A percentile compares a stretch with the other conserved stretches of the same genome.
These are phyloP conservation scores for Germaria angustata DNA, from an alignment of 2,888 invertebrate genomes.

Conservation along the genomic window DNA sequence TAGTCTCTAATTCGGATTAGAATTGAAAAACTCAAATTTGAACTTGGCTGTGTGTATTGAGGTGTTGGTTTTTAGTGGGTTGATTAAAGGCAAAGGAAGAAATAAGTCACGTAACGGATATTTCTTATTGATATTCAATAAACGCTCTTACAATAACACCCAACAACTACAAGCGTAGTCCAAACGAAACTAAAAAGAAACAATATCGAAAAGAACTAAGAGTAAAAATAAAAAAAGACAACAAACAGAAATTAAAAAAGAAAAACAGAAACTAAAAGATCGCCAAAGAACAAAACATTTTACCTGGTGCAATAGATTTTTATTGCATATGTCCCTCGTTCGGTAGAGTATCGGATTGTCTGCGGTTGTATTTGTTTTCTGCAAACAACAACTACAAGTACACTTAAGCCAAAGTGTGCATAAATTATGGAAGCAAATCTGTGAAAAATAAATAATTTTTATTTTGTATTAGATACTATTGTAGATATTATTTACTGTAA, in stretches of 20 bases:
- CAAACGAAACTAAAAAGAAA: constrained; percentile 18
- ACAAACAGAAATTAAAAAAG: background rate
- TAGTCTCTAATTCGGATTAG: constrained; percentile 56
- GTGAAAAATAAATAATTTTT: constrained; percentile 51
- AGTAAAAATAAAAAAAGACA: background rate
- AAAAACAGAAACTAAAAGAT: constrained; percentile 36
- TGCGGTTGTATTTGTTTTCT: constrained; percentile 12
- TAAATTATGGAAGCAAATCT: constrained; percentile 64
- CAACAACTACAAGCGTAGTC: constrained; percentile 48
- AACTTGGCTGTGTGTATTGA: constrained; percentile 23
- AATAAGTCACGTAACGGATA: constrained; percentile 79
- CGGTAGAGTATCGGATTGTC: background rate
- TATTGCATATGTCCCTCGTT: constrained; percentile 8
- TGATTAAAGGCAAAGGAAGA: constrained; percentile 65
- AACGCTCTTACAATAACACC: constrained; percentile 71
- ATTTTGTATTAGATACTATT: constrained; percentile 39
- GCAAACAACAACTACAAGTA: constrained; percentile 40
- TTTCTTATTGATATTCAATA: constrained; percentile 79
- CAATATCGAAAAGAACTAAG: constrained; percentile 31
- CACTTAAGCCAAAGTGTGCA: constrained; percentile 50
- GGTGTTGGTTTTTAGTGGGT: constrained; percentile 22
- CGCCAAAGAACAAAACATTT: constrained; percentile 18
- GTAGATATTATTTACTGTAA: constrained; percentile 11
- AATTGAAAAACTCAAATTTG: constrained; percentile 47
- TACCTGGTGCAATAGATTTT: constrained; percentile 52